Base-by-base conservation (phyloP, 2,113 vertebrate species). In the Apeltes quadracus region DNA sequence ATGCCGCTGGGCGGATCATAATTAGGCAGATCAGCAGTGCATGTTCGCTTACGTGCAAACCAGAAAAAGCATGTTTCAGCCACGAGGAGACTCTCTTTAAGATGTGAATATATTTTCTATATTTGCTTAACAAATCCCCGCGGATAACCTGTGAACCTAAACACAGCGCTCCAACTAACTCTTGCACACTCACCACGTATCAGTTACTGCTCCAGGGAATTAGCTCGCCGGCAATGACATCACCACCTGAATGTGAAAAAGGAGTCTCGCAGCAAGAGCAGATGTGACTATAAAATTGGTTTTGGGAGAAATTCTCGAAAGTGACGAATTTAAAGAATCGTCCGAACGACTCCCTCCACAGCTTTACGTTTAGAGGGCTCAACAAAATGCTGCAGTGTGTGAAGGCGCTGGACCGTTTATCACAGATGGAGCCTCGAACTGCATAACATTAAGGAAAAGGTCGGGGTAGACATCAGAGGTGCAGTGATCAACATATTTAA, bases 391-490 rank as follows among this genome's bases (percentile, higher is more conserved):
- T 57, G 3, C 55, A 39, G 57, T 56, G 63, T 27, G 64, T 53
- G 48, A 66, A 48, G 32, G 25, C 48, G 66, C 59, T 36, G 32
- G n/a, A 22, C 2, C 0, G 20, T 50, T 67, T 41, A 61, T 61
- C 44, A 61, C 53, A 66, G 44, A 27, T 9, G 46, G 41, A 59
- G 59, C 27, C 65, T 59, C 46, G 53, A 59, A 58, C 44, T 23
- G 55, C 55, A 25, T 27, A 23, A 32, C 54, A 61, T 65, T 41
- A 61, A 55, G 36, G 61, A 18, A 57, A 39, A 32, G 63, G 58
- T 41, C 39, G 34, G 9, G 34, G 27, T 12, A 15, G 72, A 65
- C 66, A 55, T 81, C 61, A 61, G 46, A 61, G 68, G 79, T 57
- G 34, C 2, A 8, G 50, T 61, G 78, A 71, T 67, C n/a, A 46